Evolutionary conservation across 2,113 vertebrate species (phyloP), one percentile per base, ranked within the genome.

Genomic region (Eolophus roseicapilla): DNA sequence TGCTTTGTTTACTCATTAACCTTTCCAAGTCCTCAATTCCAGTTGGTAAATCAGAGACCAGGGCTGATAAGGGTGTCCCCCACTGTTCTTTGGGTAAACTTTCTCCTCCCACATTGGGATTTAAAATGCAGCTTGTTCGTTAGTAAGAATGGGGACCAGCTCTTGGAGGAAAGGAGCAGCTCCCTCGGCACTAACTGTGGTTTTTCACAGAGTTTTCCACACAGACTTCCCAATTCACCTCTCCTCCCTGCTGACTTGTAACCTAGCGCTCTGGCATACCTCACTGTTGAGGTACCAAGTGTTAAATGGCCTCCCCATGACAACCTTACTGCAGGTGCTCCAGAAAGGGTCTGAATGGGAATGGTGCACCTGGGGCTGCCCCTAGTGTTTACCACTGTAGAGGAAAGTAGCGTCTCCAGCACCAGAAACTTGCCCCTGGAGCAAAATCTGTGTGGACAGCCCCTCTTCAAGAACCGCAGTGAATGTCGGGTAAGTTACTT

Each of bases 401-500:
- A 49, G 39, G 39, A 86, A 92, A 43, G 6, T 21, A 39, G 27
- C 33, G 47, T 70, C 41, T 71, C 27, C 43, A 47, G 43, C 57
- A 18, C 41, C 33, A 74, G 53, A 85, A 82, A 62, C 13, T 67
- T 92, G 55, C 15, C 50, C 43, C 27, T 63, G 39, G 11, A 44
- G 52, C 35, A 95, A 85, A 94, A 73, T 73, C 70, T 73, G 15
- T 67, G 37, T 77, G 75, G 91, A 70, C 41, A 91, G 9, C 41
- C 49, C 53, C 31, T 80, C 44, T 69, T 77, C 50, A 85, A 87
- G 92, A 95, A 74, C 25, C n/a, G 52, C 41, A 77, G 63, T 91
- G 82, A 85, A 29, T 84, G 57, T 77, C 1, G 6, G 86, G 69
- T 71, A 74, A 89, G 93, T 89, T 95, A 65, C 82, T 62, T 87